Percentiles rank a stretch among this genome's conserved stretches.
Conservation (phyloP, 2,888 invertebrate species). For the Apotomis capreana region DNA sequence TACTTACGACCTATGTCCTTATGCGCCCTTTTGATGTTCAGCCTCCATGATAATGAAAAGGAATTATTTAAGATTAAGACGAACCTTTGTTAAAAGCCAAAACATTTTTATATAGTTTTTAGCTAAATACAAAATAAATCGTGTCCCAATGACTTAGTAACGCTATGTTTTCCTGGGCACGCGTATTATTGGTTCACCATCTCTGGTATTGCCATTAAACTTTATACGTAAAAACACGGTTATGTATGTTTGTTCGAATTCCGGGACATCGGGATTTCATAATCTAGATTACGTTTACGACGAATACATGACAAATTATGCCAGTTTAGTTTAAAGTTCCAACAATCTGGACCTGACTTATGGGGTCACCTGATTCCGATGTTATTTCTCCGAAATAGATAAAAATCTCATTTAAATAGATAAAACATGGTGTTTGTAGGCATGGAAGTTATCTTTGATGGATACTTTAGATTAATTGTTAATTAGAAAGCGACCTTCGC, state of each 20-base stretch:
- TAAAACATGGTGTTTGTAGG: not conserved
- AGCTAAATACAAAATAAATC: too few species aligned
- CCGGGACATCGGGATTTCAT: not conserved
- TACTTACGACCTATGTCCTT: too few species aligned
- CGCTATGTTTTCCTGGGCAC: too few species aligned
- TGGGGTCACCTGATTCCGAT: constrained; percentile 30
- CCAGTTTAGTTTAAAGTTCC: constrained; percentile 14
- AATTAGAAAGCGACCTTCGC: constrained; percentile 35
- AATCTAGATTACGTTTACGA: constrained; percentile 8
- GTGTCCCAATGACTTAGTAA: too few species aligned
- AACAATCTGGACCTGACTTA: constrained; percentile 14
- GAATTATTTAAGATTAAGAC: too few species aligned
- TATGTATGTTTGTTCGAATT: not conserved
- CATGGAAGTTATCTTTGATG: constrained; percentile 22
- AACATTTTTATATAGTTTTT: too few species aligned
- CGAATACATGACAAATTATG: constrained; percentile 2
- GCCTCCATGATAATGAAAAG: too few species aligned
- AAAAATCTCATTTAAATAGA: constrained; percentile 9
- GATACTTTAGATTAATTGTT: constrained; percentile 22
- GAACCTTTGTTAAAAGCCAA: too few species aligned
- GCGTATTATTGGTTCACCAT: too few species aligned
- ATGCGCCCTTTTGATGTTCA: too few species aligned
- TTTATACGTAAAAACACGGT: too few species aligned
- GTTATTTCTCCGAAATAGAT: constrained; percentile 17
- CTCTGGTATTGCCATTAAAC: too few species aligned